A percentile compares a stretch with the other conserved stretches of the same genome.
These are phyloP conservation scores for Drosophila bipectinata DNA, from an alignment of 1,140 invertebrate genomes.

Conservation along the genomic window DNA sequence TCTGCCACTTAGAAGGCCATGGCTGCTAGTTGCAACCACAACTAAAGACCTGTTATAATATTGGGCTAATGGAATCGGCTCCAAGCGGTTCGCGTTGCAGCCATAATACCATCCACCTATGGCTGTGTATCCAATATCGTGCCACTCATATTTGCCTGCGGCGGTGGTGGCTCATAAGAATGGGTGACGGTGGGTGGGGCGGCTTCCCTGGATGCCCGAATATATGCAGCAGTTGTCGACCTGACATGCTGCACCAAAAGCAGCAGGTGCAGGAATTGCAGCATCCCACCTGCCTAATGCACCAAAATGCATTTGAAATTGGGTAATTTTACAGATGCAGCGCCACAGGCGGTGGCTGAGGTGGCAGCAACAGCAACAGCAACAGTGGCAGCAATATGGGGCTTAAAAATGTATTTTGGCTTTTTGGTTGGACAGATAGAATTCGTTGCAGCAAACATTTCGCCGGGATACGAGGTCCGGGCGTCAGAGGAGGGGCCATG, in stretches of 20 bases:
- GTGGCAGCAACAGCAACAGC: not conserved
- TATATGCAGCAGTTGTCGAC: constrained; percentile 65
- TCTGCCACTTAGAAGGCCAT: constrained; percentile 30
- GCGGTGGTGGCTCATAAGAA: constrained; percentile 14
- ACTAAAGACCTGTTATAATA: constrained; percentile 40
- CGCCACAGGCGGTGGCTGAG: constrained; percentile 45
- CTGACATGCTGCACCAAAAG: constrained; percentile 10
- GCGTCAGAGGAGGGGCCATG: constrained; percentile 3
- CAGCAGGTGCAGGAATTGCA: not conserved
- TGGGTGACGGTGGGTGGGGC: not conserved
- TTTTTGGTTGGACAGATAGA: constrained; percentile 59
- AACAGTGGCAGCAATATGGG: not conserved
- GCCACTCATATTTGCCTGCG: constrained; percentile 24
- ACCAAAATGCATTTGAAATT: constrained; percentile 76
- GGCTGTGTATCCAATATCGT: constrained; percentile 14
- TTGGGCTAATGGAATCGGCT: constrained; percentile 65
- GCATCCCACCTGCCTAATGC: constrained; percentile 52
- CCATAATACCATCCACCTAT: constrained; percentile 48
- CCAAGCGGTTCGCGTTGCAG: constrained; percentile 16
- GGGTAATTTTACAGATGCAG: constrained; percentile 74
- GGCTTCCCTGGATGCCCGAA: constrained; percentile 24
- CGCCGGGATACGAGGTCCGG: not conserved
- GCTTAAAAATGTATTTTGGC: constrained; percentile 66
- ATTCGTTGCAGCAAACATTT: constrained; percentile 32
- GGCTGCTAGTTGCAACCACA: constrained; percentile 2